Base-by-base conservation (phyloP, 2,888 invertebrate genomes). In the Eupeodes latifasciatus region DNA sequence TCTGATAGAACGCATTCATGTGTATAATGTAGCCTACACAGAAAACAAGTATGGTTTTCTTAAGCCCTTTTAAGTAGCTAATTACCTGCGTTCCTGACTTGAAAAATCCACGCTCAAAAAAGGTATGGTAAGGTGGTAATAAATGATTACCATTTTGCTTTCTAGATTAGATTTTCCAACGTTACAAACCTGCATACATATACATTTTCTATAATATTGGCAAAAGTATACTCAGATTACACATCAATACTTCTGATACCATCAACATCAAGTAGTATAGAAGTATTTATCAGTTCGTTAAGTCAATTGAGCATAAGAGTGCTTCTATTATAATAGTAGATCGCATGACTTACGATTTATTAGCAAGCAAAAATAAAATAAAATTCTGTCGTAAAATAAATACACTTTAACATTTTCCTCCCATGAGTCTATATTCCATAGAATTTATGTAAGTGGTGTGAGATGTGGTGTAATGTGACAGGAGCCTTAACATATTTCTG, bases 251-350 rank as follows among this genome's bases (percentile, higher is more conserved):
- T n/a, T 40, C 5, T 61, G 59, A 71, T 66, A 64, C 12, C 51
- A 69, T 51, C 71, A 27, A 27, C 27, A 27, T 27, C 72, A 72
- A 4, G 40, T 40, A 9, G 40, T 40, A 40, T 40, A 40, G 6
- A 40, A 40, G 40, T 19, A 64, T 64, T 64, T 67, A 83, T 84
- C 83, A 87, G 72, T 84, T 87, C 76, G 80, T 87, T 87, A 80
- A 62, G 61, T 71, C 72, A 75, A 87, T 84, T 82, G 62, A 27
- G 14, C 12, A 55, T 36, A 76, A 76, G 62, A 76, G 62, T 61
- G 55, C 40, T 67, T 72, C 53, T 47, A 53, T n/a, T 51, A 51
- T 12, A n/a, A 74, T 27, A 27, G 27, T 27, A 40, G 80, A 51
- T 67, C 40, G 9, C 71, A 64, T 47, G 71, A 49, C 36, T 83